Evolutionary conservation across 2,888 invertebrate genomes (phyloP).

Genomic region (Odontocerum albicorne): DNA sequence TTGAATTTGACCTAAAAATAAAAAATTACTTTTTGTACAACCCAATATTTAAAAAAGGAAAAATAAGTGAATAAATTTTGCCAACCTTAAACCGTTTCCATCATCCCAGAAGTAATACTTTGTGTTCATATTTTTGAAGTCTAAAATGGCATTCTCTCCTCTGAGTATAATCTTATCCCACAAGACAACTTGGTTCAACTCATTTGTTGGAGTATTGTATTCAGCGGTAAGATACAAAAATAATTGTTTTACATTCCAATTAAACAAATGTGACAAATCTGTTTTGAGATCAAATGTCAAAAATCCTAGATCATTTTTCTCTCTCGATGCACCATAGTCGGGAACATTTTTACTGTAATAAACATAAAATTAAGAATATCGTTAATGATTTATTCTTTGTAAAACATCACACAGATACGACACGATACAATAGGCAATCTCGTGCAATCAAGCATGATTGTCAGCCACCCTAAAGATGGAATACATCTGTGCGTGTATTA

Average conservation of each 20-base stretch:
- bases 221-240: conserved; percentile 97
- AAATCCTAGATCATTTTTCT: conserved; percentile 94
- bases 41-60: not conserved
- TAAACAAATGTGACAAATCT: conserved; percentile 89
- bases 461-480: too few species aligned
- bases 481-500: too few species aligned
- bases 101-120: conserved; percentile 99
- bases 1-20: too few species aligned
- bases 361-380: not conserved
- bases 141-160: conserved; percentile 90
- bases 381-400: too few species aligned
- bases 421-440: too few species aligned
- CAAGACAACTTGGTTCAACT: conserved; percentile 89
- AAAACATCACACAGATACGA: too few species aligned
- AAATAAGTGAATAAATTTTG: conserved; percentile 31
- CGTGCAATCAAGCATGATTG: too few species aligned
- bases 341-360: conserved; percentile 89
- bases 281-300: conserved; percentile 93
- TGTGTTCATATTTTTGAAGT: conserved; percentile 92
- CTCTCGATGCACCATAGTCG: conserved; percentile 91
- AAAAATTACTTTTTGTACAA: too few species aligned
- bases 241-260: conserved; percentile 99
- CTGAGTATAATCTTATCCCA: conserved; percentile 98
- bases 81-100: conserved; percentile 92
- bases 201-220: conserved; percentile 86